Evolutionary conservation across 1,140 invertebrate species (phyloP), one percentile per base, ranked within the genome.

Genomic region (Lanistes nyassanus): DNA sequence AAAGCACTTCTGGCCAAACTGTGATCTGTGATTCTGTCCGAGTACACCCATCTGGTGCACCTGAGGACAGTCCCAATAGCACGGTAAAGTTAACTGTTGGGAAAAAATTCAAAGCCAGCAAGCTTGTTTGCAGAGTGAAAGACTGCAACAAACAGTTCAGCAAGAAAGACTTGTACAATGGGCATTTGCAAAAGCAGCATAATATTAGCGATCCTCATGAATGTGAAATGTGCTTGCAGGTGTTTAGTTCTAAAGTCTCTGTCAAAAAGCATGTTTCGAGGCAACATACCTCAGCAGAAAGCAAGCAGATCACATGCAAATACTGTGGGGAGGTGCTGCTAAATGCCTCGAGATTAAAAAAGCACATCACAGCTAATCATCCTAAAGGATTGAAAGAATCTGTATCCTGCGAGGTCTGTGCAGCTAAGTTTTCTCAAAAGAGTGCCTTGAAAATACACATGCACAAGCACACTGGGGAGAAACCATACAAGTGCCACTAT

Each of bases 401-500:
- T 5, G 53, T 36, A 26, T 34, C 31, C 23, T 70, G 68, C 53
- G 68, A 70, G 47, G 51, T 56, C 31, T 70, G 68, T 36, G 47
- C 68, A 13, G 34, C 31, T 29, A 70, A 51, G 31, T 70, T 70
- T 36, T 6, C 51, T 19, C 26, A 19, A 13, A 51, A 51, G 47
- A n/a, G 68, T 23, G 68, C 36, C 36, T n/a, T 70, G 29, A 70
- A 70, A 55, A 70, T 13, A 16, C 68, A 70, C 68, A 70, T 56
- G 51, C 68, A 36, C 4, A 29, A 55, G 3, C 68, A 70, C 51
- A 9, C 51, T 4, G 68, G 68, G 26, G 29, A 36, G 6, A 70
- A 55, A 36, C 53, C 53, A 51, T 70, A 70, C 68, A 47, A 70
- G 47, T 70, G 68, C 19, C 55, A 56, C 68, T 70, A 56, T 55